Percentiles rank a stretch among this genome's conserved stretches.
These are phyloP conservation scores for Formica aserva DNA, from an alignment of 2,888 invertebrate species.

Conservation along the genomic window DNA sequence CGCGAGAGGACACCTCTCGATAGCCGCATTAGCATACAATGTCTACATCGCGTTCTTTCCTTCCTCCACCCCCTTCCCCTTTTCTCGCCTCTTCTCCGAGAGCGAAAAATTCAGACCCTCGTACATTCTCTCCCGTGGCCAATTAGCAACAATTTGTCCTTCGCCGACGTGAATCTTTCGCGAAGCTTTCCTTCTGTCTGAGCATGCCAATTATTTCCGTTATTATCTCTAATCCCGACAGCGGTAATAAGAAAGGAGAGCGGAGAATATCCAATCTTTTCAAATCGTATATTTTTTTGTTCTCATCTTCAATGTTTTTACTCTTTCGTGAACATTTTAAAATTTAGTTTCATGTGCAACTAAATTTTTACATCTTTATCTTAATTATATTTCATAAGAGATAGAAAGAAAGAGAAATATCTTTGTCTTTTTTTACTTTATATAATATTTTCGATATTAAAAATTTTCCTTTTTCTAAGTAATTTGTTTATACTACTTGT, in stretches of 20 bases:
- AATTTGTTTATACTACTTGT: neutral
- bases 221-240: conserved; percentile 9
- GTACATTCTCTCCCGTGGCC: conserved; percentile 30
- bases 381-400: neutral
- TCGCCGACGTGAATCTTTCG: conserved; percentile 20
- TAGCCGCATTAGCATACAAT: conserved; percentile 50
- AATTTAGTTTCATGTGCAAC: neutral
- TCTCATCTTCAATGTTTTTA: neutral
- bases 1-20: conserved; percentile 31
- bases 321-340: neutral
- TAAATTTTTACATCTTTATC: neutral
- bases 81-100: conserved; percentile 18
- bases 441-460: neutral
- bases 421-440: neutral
- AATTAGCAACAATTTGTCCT: conserved; percentile 49
- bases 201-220: conserved; percentile 21
- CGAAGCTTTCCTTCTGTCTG: conserved; percentile 1
- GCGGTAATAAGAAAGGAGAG: neutral
- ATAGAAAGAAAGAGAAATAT: neutral
- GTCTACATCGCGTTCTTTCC: conserved; percentile 20
- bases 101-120: conserved; percentile 36
- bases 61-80: neutral
- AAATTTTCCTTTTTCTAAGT: neutral
- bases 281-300: neutral
- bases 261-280: conserved; percentile 5